A percentile compares a stretch with the other conserved stretches of the same genome.
Evolutionary conservation across 2,797 vertebrate genomes (phyloP).

Genomic region (Ctenopoma kingsleyae): DNA sequence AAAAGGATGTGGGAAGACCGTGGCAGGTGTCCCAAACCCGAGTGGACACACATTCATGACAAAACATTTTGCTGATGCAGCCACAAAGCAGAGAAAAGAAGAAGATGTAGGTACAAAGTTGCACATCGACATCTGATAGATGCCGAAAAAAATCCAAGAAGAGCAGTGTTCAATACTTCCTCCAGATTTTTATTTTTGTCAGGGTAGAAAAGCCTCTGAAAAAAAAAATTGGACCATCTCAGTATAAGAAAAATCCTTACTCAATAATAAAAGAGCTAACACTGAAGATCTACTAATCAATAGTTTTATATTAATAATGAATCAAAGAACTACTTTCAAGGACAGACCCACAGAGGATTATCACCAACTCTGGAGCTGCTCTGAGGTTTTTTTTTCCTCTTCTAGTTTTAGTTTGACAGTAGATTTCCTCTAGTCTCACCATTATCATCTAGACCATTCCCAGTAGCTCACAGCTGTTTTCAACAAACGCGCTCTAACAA

Average conservation of each 20-base stretch:
- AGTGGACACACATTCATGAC: conserved; percentile 49
- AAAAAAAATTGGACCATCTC: conserved; percentile 37
- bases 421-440: not conserved
- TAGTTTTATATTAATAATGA: conserved; percentile 37
- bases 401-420: conserved; percentile 5
- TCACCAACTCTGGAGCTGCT: not conserved
- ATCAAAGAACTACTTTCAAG: conserved; percentile 16
- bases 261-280: conserved; percentile 36
- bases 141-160: conserved; percentile 13
- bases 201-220: conserved; percentile 31
- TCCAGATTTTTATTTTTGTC: conserved; percentile 60
- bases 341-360: conserved; percentile 14
- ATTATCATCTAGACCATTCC: not conserved
- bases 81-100: conserved; percentile 40
- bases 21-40: conserved; percentile 61
- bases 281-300: conserved; percentile 23
- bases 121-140: conserved; percentile 32
- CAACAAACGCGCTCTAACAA: conserved; percentile 1
- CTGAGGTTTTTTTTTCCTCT: not conserved
- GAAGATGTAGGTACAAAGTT: conserved; percentile 49
- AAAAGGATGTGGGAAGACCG: conserved; percentile 69
- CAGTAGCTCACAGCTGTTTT: not conserved
- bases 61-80: conserved; percentile 46
- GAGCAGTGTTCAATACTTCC: conserved; percentile 51
- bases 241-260: conserved; percentile 21